Percentiles rank a stretch among this genome's conserved stretches.
Evolutionary conservation across 2,797 vertebrate genomes (phyloP).

Genomic region (Anolis apletophallus): DNA sequence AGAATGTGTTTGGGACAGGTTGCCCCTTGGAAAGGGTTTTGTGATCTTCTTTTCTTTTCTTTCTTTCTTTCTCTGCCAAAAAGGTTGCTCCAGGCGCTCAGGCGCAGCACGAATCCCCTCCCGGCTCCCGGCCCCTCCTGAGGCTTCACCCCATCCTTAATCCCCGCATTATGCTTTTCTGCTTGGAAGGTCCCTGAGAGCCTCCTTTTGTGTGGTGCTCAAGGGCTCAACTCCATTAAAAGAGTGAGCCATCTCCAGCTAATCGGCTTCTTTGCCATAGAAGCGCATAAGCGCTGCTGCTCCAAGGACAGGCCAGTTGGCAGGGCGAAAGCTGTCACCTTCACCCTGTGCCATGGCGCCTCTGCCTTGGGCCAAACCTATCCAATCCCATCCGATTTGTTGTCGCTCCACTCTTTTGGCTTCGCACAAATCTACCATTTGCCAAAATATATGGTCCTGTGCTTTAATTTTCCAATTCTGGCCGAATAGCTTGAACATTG

Average conservation of each 20-base stretch:
- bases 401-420: too few species aligned
- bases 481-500: too few species aligned
- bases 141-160: conserved; percentile 64
- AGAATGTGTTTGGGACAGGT: neutral
- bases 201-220: conserved; percentile 69
- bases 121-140: conserved; percentile 9
- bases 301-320: conserved; percentile 10
- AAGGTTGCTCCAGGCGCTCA: conserved; percentile 16
- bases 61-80: neutral
- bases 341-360: too few species aligned
- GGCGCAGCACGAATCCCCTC: neutral
- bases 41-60: neutral
- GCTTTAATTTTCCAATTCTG: too few species aligned
- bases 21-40: neutral
- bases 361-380: too few species aligned
- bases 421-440: too few species aligned
- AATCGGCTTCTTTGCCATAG: conserved; percentile 54
- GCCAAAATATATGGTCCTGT: too few species aligned
- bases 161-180: conserved; percentile 63
- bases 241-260: conserved; percentile 45
- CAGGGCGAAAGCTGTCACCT: too few species aligned
- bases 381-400: too few species aligned
- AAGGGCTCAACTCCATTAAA: conserved; percentile 57
- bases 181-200: conserved; percentile 67
- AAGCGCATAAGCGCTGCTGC: neutral